phyloP scores from a whole-genome alignment of 2,797 vertebrate genomes.

The Myotis myotis region DNA sequence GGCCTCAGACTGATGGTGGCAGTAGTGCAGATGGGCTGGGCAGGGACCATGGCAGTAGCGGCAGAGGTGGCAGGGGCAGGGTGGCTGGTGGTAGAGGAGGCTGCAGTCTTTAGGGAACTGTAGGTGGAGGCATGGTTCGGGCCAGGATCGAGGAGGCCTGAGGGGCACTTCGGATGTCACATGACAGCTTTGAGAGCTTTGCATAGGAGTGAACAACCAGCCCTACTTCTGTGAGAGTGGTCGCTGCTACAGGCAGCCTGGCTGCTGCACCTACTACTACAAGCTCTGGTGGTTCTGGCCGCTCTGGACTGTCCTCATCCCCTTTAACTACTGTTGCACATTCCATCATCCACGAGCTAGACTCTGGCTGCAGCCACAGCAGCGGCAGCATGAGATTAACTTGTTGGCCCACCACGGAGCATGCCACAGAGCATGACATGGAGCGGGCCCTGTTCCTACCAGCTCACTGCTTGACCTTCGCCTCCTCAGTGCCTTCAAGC shows the following conservation, averaged over 20 bases:
- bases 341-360: slow-evolving; percentile 93
- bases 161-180: neutral
- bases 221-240: slow-evolving; percentile 94
- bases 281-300: slow-evolving; percentile 98
- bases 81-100: neutral
- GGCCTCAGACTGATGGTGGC: neutral
- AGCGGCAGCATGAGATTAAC: slow-evolving; percentile 95
- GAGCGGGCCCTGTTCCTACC: slow-evolving; percentile 13
- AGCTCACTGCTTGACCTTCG: slow-evolving; percentile 77
- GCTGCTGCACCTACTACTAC: slow-evolving; percentile 96
- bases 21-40: neutral
- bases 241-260: slow-evolving; percentile 94
- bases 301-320: slow-evolving; percentile 93
- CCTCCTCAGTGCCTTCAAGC: slow-evolving; percentile 91
- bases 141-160: neutral
- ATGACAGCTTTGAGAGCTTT: slow-evolving; percentile 86
- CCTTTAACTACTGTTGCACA: slow-evolving; percentile 95
- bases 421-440: slow-evolving; percentile 82
- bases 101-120: neutral
- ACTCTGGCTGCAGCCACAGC: slow-evolving; percentile 93
- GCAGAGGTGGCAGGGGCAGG: neutral
- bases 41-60: neutral
- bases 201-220: slow-evolving; percentile 90
- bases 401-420: slow-evolving; percentile 94
- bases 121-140: neutral